phyloP scores from a whole-genome alignment of 2,888 invertebrate species.

The Cenopis cana region DNA sequence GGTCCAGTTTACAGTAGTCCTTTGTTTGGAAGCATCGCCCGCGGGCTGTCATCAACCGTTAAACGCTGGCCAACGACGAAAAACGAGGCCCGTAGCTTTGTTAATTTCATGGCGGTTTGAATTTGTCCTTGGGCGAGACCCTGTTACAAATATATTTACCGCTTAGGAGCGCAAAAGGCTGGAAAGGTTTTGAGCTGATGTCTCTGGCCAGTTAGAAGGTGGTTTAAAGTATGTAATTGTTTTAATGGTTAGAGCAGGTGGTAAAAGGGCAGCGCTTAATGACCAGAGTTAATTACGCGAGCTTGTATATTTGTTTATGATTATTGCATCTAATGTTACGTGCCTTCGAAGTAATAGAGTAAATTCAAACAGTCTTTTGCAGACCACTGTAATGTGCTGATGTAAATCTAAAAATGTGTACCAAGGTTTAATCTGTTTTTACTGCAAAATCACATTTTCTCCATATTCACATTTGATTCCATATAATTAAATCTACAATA shows the following conservation, averaged over 20 bases:
- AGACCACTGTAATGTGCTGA: neutral
- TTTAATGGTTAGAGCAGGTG: conserved; percentile 26
- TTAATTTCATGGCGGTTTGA: conserved; percentile 75
- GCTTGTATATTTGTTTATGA: neutral
- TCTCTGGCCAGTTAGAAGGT: conserved; percentile 22
- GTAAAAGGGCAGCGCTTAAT: conserved; percentile 5
- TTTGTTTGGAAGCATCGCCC: conserved; percentile 71
- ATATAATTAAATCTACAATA: too few relatives aligned
- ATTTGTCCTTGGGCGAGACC: conserved; percentile 64
- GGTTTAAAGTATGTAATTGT: conserved; percentile 22
- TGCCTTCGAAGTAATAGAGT: conserved; percentile 4
- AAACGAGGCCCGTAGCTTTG: conserved; percentile 65
- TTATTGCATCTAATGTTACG: conserved; percentile 7
- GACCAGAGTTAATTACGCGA: neutral
- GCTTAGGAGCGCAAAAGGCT: conserved; percentile 53
- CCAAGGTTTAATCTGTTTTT: too few relatives aligned
- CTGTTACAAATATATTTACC: conserved; percentile 62
- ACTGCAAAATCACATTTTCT: too few relatives aligned
- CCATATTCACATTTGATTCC: too few relatives aligned
- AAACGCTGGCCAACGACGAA: conserved; percentile 63
- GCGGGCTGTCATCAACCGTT: conserved; percentile 76
- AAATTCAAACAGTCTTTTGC: neutral
- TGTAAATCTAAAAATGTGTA: too few relatives aligned
- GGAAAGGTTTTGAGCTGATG: conserved; percentile 26
- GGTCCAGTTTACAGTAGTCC: conserved; percentile 73